Evolutionary conservation across 2,888 invertebrate genomes (phyloP), one percentile per base, ranked within the genome.

Genomic region (Siphlonurus alternatus): DNA sequence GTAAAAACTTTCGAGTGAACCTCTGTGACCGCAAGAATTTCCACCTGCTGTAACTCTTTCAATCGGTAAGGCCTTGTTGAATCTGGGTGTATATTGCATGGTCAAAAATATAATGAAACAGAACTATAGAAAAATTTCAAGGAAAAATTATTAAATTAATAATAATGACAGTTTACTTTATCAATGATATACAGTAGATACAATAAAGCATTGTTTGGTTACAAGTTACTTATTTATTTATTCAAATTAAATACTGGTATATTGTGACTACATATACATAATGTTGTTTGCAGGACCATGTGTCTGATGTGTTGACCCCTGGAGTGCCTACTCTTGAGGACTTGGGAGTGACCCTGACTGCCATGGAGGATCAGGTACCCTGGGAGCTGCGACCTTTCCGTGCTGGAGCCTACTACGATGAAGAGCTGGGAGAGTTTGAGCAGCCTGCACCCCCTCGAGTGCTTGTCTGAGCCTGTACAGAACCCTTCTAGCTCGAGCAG

Each of bases 321-420:
- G 81, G 80, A 53, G 72, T 89, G 23, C 92, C 89, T 1, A 90
- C 89, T 0, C 76, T 96, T 63, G 90, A 92, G 75, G 96, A 96
- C 78, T 82, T 97, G 67, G 95, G 93, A 19, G 84, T 97, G 1
- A 78, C 76, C 51, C 79, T 90, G 64, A 88, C 86, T 0, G 72
- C 77, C 1, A 82, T 95, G 80, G 93, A 93, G 75, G 81, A 87
- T 67, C 86, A 87, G 74, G 85, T 84, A n/a, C 85, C 87, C 1
- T 94, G 89, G 87, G 89, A 91, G 73, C 74, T 94, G 68, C 83
- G 81, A 71, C 72, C 71, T 1, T 86, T 75, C 76, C 81, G 85
- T 61, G 81, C 82, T 23, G 82, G 83, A 68, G 78, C 80, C 66
- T 87, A 88, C 76, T 89, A 91, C 73, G 84, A 85, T 68, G 85